Evolutionary conservation across 30 jellyfish, hydroid and myxozoan genomes (phyloP).

Genomic region (Pelagia noctiluca): DNA sequence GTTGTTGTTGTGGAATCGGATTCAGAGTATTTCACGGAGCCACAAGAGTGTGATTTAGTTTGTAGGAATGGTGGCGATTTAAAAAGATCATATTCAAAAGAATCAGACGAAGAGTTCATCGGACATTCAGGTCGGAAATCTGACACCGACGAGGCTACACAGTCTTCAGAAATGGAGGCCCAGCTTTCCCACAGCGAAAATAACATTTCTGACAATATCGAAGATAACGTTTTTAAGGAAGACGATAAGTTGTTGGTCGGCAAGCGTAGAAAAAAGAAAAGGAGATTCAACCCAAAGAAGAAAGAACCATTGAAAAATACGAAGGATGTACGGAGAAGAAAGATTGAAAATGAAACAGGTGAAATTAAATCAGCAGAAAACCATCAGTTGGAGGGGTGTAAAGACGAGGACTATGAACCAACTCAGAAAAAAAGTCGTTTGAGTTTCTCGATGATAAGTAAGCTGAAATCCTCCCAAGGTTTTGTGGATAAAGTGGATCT

Average conservation of each 20-base stretch:
- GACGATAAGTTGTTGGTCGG: not conserved
- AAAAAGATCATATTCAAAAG: no score
- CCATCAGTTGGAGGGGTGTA: no score
- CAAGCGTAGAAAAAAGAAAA: slow-evolving; percentile 6
- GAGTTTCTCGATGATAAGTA: slow-evolving; percentile 44
- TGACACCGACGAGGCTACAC: not conserved
- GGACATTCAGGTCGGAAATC: not conserved
- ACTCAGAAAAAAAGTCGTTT: slow-evolving; percentile 20
- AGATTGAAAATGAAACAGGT: not conserved
- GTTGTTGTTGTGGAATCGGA: no score
- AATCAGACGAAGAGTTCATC: not conserved
- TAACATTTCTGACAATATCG: not conserved
- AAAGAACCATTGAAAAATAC: no score
- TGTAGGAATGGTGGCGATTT: no score
- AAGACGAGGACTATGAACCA: slow-evolving; percentile 3
- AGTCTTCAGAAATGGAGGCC: not conserved
- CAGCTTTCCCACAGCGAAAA: not conserved
- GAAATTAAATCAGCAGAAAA: no score
- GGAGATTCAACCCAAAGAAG: slow-evolving; percentile 29
- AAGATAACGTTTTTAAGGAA: not conserved
- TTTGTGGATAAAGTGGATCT: slow-evolving; percentile 75
- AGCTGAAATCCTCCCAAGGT: slow-evolving; percentile 72
- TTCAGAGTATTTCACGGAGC: no score
- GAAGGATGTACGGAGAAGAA: no score
- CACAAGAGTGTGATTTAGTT: no score